Percentiles rank a stretch among this genome's conserved stretches.
These are phyloP conservation scores for Dinothrombium tinctorium DNA, from an alignment of 1,140 invertebrate genomes.

Conservation along the genomic window DNA sequence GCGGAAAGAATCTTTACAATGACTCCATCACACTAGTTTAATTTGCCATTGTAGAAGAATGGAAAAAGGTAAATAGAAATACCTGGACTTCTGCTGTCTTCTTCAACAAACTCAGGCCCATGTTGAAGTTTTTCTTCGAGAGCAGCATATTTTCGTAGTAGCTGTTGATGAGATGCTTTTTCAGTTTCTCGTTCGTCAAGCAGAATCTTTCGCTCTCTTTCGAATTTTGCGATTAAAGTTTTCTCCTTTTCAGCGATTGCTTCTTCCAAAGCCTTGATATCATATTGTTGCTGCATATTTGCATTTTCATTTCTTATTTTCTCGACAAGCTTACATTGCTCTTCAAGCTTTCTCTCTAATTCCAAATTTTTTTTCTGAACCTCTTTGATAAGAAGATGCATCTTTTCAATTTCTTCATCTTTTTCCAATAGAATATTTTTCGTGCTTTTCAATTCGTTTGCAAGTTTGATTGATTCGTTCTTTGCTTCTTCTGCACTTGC, in stretches of 20 bases:
- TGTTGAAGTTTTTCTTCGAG: slow-evolving; percentile 20
- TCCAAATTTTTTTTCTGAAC: slow-evolving; percentile 33
- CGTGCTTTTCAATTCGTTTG: slow-evolving; percentile 1
- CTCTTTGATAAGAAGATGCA: slow-evolving; percentile 27
- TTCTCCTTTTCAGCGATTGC: slow-evolving; percentile 15
- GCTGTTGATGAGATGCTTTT: slow-evolving; percentile 50
- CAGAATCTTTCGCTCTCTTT: slow-evolving; percentile 42
- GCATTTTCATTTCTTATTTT: slow-evolving; percentile 39
- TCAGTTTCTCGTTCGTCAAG: slow-evolving; percentile 50
- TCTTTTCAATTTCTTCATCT: slow-evolving; percentile 31
- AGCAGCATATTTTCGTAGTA: slow-evolving; percentile 50
- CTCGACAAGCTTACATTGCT: slow-evolving; percentile 21
- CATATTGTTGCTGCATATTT: slow-evolving; percentile 26
- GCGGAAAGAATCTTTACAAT: background rate
- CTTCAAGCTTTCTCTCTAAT: slow-evolving; percentile 28
- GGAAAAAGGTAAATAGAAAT: too few species aligned
- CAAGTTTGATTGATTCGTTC: slow-evolving; percentile 1
- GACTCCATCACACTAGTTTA: background rate
- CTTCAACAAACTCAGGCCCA: background rate
- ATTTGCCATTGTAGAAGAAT: too few species aligned
- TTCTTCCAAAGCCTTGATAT: slow-evolving; percentile 8
- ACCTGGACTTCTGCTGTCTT: slow-evolving; percentile 4
- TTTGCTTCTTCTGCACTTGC: background rate
- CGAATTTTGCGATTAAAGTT: slow-evolving; percentile 33
- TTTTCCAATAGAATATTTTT: slow-evolving; percentile 17